Percentiles rank a stretch among this genome's conserved stretches.
Evolutionary conservation across 2,797 vertebrate genomes (phyloP).

Genomic region (Myripristis jacobus): DNA sequence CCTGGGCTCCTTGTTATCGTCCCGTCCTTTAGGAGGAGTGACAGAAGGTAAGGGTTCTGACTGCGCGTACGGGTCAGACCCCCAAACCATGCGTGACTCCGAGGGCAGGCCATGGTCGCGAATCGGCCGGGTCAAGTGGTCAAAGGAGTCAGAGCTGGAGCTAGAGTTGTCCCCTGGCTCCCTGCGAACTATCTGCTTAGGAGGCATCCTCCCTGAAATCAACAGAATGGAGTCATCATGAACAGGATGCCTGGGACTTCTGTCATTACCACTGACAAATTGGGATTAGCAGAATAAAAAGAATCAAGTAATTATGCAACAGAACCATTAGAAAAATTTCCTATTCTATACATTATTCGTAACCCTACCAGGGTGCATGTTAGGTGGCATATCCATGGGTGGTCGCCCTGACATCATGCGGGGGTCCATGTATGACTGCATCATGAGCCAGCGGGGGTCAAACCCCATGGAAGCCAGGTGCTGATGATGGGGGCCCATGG

Average conservation of each 20-base stretch:
- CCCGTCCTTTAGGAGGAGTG: constrained; percentile 88
- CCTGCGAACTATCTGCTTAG: constrained; percentile 94
- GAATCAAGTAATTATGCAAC: not conserved
- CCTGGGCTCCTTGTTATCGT: constrained; percentile 86
- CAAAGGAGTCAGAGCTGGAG: constrained; percentile 92
- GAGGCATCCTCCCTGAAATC: constrained; percentile 91
- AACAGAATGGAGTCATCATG: constrained; percentile 10
- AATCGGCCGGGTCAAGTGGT: constrained; percentile 90
- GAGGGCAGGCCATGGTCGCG: constrained; percentile 90
- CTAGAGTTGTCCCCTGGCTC: constrained; percentile 93
- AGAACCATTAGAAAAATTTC: no score
- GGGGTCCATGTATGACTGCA: constrained; percentile 99
- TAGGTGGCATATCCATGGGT: constrained; percentile 91
- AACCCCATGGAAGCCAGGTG: constrained; percentile 98
- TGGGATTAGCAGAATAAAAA: not conserved
- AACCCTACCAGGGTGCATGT: constrained; percentile 91
- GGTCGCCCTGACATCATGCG: constrained; percentile 96
- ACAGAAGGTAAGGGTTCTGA: constrained; percentile 87
- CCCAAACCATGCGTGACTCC: constrained; percentile 94
- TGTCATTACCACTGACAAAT: not conserved
- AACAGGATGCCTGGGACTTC: not conserved
- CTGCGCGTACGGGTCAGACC: constrained; percentile 91
- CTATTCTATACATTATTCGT: no score
- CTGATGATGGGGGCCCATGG: constrained; percentile 93
- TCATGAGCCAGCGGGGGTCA: constrained; percentile 99